phyloP scores from a whole-genome alignment of 2,113 vertebrate genomes.

The Ascaphus truei region DNA sequence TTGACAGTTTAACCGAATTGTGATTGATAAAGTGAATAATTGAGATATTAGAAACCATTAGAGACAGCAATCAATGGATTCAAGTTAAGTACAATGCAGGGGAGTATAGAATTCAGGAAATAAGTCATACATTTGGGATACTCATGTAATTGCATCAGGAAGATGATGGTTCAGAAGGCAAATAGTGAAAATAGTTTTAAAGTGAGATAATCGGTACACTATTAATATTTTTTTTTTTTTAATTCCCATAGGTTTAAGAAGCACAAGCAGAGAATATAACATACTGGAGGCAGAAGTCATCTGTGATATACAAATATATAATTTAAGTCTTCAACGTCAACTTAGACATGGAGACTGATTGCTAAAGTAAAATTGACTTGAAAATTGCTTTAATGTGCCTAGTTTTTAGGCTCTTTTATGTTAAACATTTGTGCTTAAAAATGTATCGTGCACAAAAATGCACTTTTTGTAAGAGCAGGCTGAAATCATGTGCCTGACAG shows the following conservation, averaged over 20 bases:
- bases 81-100: too few relatives aligned
- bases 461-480: conserved; percentile 69
- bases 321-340: neutral
- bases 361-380: conserved; percentile 59
- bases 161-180: too few relatives aligned
- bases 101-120: too few relatives aligned
- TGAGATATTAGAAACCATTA: too few relatives aligned
- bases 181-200: too few relatives aligned
- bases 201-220: too few relatives aligned
- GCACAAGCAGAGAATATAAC: conserved; percentile 12
- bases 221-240: neutral
- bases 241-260: conserved; percentile 17
- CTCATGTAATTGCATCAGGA: too few relatives aligned
- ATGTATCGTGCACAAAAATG: conserved; percentile 86
- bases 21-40: too few relatives aligned
- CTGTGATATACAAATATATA: neutral
- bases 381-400: conserved; percentile 85
- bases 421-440: conserved; percentile 73
- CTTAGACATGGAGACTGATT: conserved; percentile 58
- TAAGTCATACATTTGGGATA: too few relatives aligned
- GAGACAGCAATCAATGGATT: too few relatives aligned
- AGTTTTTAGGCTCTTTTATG: conserved; percentile 81
- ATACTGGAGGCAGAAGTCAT: neutral
- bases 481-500: conserved; percentile 39
- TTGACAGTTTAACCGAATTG: too few relatives aligned